Base-by-base conservation (phyloP, 2,797 vertebrate species). In the Muscicapa striata region DNA sequence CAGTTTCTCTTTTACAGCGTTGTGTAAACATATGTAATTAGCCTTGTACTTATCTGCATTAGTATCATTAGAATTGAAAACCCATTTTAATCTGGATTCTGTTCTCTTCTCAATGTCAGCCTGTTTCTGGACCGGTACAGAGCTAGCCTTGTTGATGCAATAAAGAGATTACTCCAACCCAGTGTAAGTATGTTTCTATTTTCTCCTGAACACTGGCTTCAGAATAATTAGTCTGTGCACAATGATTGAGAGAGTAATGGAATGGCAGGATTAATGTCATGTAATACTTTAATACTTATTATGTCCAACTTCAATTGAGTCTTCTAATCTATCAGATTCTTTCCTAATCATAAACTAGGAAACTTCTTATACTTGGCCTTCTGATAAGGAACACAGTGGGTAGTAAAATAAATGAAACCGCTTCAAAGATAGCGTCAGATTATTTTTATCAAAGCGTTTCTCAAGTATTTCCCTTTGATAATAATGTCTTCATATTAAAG, bases 241-340 rank as follows among this genome's bases (percentile, higher is more conserved):
- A 97, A 98, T 98, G 98, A 98, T 98, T 98, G 98, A 98, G 98
- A 98, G 98, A 98, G 98, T 98, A 99, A 98, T 98, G 98, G 98
- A 98, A 98, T 98, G 98, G 98, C 98, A 98, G 99, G 99, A 99
- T 99, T 99, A 99, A 99, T 99, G 99, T 99, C 99, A 98, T 99
- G 99, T 99, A 99, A 99, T 98, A 98, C 98, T 99, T 99, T 99
- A 99, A 99, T 99, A 98, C 98, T 98, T 99, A 99, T 99, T 99
- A 99, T 98, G 98, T 98, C 98, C 98, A 98, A 99, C 99, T 99
- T 99, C 98, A 99, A 99, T 99, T 98, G 98, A 98, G 97, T 96
- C 97, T 98, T 99, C 98, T 99, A 99, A 99, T 99, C 98, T 98
- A 98, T 96, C 97, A 98, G 98, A 98, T 98, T 98, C 97, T 97